Evolutionary conservation across 2,888 invertebrate species (phyloP).

Genomic region (Drosophila seclusa): DNA sequence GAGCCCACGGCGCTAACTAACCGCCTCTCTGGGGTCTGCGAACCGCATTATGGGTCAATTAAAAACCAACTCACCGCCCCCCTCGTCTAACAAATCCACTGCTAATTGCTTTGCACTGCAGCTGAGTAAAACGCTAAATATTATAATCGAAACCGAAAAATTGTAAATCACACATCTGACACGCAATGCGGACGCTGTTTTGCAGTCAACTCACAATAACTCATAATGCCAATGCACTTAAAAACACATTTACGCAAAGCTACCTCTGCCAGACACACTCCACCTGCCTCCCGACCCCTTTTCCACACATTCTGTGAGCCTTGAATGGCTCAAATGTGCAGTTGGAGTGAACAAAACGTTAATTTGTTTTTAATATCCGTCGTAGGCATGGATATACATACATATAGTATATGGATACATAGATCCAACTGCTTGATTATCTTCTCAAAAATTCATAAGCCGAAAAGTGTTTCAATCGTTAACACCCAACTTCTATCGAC

Average conservation of each 20-base stretch:
- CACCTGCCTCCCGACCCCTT: background rate
- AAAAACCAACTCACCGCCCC: constrained; percentile 57
- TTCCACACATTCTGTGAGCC: background rate
- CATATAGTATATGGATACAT: constrained; percentile 12
- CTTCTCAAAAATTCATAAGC: constrained; percentile 70
- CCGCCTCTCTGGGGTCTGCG: constrained; percentile 46
- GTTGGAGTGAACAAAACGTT: constrained; percentile 56
- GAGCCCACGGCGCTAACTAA: constrained; percentile 44
- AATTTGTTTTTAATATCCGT: constrained; percentile 76
- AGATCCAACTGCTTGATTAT: constrained; percentile 57
- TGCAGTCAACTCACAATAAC: background rate
- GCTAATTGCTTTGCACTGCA: constrained; percentile 55
- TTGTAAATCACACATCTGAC: constrained; percentile 44
- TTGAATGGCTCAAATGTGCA: constrained; percentile 12
- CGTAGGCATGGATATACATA: constrained; percentile 32
- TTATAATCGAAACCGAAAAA: constrained; percentile 42
- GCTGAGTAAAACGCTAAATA: constrained; percentile 39
- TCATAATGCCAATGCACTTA: constrained; percentile 52
- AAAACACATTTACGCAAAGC: constrained; percentile 57
- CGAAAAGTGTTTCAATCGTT: constrained; percentile 76
- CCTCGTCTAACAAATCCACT: constrained; percentile 29
- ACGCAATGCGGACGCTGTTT: constrained; percentile 37
- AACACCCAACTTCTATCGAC: constrained; percentile 57
- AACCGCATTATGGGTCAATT: constrained; percentile 77
- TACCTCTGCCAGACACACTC: background rate